Conservation (phyloP, 2,113 vertebrate genomes). For the Notechis scutatus region DNA sequence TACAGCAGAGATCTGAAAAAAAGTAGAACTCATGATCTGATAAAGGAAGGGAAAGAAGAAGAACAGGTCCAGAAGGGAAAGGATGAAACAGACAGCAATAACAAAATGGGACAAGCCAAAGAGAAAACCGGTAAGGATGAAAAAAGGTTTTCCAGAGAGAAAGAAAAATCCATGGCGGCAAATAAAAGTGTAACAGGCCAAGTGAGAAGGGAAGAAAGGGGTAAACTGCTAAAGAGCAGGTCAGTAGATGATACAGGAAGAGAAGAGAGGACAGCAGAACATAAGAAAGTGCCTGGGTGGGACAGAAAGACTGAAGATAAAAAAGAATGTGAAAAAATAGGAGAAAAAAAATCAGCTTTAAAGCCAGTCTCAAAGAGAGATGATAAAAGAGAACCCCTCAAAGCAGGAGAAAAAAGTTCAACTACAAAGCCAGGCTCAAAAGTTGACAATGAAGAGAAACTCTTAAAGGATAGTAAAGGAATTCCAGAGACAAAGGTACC, state of each 20-base stretch:
- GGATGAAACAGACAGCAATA: slow-evolving; percentile 49
- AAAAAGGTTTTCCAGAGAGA: slow-evolving; percentile 56
- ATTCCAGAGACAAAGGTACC: slow-evolving; percentile 23
- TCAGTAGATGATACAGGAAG: slow-evolving; percentile 24
- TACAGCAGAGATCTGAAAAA: slow-evolving; percentile 42
- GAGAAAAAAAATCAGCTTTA: slow-evolving; percentile 29
- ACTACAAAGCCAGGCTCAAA: slow-evolving; percentile 43
- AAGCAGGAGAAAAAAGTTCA: slow-evolving; percentile 54
- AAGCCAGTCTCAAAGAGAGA: slow-evolving; percentile 37
- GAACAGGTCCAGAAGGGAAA: slow-evolving; percentile 53
- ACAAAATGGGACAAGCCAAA: slow-evolving; percentile 42
- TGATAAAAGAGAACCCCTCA: slow-evolving; percentile 54
- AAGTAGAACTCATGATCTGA: slow-evolving; percentile 49
- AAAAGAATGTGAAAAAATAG: slow-evolving; percentile 36
- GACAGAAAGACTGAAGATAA: slow-evolving; percentile 33
- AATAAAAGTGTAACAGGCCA: slow-evolving; percentile 32
- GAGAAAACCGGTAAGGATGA: slow-evolving; percentile 60
- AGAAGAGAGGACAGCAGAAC: slow-evolving; percentile 14
- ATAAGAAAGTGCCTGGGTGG: slow-evolving; percentile 19
- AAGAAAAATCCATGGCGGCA: slow-evolving; percentile 69
- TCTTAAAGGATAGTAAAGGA: slow-evolving; percentile 36
- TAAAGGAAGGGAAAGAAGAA: slow-evolving; percentile 61
- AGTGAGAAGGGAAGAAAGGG: slow-evolving; percentile 50
- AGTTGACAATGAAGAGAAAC: slow-evolving; percentile 25
- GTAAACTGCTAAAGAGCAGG: not conserved